These are phyloP conservation scores for Actinia equina DNA, from an alignment of 64 coral and sea anemone species.

Conservation along the genomic window DNA sequence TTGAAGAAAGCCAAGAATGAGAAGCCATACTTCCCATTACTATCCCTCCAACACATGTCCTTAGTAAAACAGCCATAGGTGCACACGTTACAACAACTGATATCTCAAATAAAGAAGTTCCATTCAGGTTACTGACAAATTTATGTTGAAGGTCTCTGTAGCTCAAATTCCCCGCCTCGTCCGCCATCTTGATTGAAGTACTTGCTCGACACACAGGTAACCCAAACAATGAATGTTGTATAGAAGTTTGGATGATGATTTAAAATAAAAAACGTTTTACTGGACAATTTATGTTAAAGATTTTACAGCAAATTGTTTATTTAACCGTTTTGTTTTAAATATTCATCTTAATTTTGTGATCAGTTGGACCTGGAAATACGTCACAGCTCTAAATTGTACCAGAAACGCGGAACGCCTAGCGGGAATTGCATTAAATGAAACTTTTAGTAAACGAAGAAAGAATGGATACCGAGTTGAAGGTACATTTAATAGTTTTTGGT, in stretches of 20 bases:
- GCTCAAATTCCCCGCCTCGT: constrained; percentile 19
- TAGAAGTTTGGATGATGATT: neutral
- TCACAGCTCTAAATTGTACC: too few relatives aligned
- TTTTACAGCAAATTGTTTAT: too few relatives aligned
- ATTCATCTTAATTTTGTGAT: too few relatives aligned
- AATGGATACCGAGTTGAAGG: too few relatives aligned
- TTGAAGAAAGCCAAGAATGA: neutral
- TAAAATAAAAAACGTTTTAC: too few relatives aligned
- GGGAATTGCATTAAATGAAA: too few relatives aligned
- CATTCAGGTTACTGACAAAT: constrained; percentile 95
- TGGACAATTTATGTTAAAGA: too few relatives aligned
- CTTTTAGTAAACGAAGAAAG: too few relatives aligned
- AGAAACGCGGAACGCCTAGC: too few relatives aligned
- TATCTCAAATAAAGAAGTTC: constrained; percentile 76
- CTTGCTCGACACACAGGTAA: neutral
- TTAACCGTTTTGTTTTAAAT: too few relatives aligned
- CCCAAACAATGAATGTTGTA: neutral
- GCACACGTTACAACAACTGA: constrained; percentile 50
- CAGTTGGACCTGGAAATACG: too few relatives aligned
- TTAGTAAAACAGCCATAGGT: constrained; percentile 66
- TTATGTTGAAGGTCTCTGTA: constrained; percentile 71
- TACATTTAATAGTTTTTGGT: too few relatives aligned
- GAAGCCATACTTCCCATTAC: neutral
- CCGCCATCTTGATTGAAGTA: constrained; percentile 59
- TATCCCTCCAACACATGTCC: constrained; percentile 31